A percentile compares a stretch with the other conserved stretches of the same genome.
phyloP scores from a whole-genome alignment of 2,888 invertebrate species.

The Phania funesta region DNA sequence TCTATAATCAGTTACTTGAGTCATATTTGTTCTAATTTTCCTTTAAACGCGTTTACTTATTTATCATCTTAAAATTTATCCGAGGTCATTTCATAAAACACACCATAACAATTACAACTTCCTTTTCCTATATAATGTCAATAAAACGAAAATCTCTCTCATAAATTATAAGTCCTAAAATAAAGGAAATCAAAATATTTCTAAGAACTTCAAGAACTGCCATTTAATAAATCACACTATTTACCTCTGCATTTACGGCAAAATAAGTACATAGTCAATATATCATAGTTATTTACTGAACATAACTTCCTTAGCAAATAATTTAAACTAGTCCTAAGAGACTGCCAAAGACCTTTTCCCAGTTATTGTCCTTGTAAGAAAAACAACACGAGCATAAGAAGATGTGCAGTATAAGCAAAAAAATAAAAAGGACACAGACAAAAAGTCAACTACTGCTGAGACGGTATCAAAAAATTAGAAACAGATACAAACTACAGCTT shows the following conservation, averaged over 20 bases:
- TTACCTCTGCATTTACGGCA: not conserved
- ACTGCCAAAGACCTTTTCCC: conserved; percentile 23
- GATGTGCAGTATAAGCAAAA: not conserved
- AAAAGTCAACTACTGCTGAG: conserved; percentile 24
- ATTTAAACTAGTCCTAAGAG: conserved; percentile 53
- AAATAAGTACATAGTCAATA: conserved; percentile 37
- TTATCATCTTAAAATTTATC: too few relatives aligned
- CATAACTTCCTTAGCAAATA: conserved; percentile 54
- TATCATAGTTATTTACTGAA: conserved; percentile 51
- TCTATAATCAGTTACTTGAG: too few relatives aligned
- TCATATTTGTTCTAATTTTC: too few relatives aligned
- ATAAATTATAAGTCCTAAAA: too few relatives aligned
- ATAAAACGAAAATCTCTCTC: too few relatives aligned
- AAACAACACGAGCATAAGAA: conserved; percentile 20
- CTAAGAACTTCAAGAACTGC: not conserved
- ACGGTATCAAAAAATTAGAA: conserved; percentile 18
- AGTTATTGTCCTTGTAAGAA: not conserved
- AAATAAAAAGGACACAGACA: conserved; percentile 13
- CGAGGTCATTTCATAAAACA: too few relatives aligned
- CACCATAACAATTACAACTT: conserved; percentile 40
- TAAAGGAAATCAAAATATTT: too few relatives aligned
- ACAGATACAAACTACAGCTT: conserved; percentile 42
- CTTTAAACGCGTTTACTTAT: too few relatives aligned
- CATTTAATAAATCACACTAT: conserved; percentile 31
- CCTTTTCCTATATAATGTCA: conserved; percentile 9